Evolutionary conservation across 2,797 vertebrate species (phyloP).

Genomic region (Coregonus ussuriensis): DNA sequence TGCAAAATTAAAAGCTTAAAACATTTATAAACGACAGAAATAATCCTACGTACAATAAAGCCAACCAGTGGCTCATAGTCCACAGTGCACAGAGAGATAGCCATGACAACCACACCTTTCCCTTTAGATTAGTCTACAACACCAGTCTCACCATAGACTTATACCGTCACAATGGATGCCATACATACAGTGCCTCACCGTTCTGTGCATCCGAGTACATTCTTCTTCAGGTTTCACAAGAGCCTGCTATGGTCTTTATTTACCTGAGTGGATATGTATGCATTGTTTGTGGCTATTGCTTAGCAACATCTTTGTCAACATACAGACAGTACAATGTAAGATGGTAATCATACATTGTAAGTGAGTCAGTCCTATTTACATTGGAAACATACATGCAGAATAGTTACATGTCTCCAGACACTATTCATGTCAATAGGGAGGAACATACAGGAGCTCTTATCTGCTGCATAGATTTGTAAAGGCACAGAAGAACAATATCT

Average conservation of each 20-base stretch:
- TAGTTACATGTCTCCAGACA: neutral
- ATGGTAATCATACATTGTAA: neutral
- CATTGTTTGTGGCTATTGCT: conserved; percentile 54
- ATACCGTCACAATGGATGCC: neutral
- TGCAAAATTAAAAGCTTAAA: conserved; percentile 81
- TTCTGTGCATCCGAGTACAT: conserved; percentile 23
- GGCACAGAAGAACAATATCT: conserved; percentile 50
- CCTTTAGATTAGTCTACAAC: conserved; percentile 24
- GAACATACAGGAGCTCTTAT: neutral
- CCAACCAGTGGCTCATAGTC: conserved; percentile 82
- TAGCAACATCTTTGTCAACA: conserved; percentile 4
- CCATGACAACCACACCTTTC: conserved; percentile 79
- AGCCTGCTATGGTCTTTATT: conserved; percentile 12
- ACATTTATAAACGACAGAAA: conserved; percentile 73
- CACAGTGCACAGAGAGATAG: conserved; percentile 70
- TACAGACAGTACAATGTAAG: neutral
- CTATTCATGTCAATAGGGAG: neutral
- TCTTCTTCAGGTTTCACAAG: conserved; percentile 28
- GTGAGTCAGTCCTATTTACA: neutral
- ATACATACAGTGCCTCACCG: neutral
- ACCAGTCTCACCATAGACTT: neutral
- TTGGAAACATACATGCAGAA: neutral
- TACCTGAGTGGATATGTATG: conserved; percentile 51
- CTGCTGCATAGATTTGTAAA: conserved; percentile 58
- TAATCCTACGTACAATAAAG: conserved; percentile 68